Evolutionary conservation across 2,797 vertebrate genomes (phyloP).

Genomic region (Enoplosus armatus): DNA sequence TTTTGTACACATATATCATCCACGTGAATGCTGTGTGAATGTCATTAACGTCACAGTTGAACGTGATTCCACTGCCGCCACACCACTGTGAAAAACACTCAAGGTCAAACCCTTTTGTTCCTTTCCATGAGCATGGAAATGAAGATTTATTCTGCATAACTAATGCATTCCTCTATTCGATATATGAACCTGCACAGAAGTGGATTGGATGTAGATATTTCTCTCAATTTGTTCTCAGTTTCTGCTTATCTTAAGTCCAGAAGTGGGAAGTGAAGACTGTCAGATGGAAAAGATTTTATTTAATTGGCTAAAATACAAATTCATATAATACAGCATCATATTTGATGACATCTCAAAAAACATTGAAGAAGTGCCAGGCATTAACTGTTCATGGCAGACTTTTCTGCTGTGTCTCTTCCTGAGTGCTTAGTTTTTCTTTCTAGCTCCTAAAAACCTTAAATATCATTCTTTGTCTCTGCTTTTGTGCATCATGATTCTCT

Average conservation of each 20-base stretch:
- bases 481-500: constrained; percentile 47
- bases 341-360: constrained; percentile 2
- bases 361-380: constrained; percentile 7
- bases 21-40: constrained; percentile 13
- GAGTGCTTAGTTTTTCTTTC: constrained; percentile 29
- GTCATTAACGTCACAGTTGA: constrained; percentile 42
- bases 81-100: constrained; percentile 53
- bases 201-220: constrained; percentile 38
- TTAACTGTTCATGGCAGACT: background rate
- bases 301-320: constrained; percentile 23
- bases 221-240: constrained; percentile 45
- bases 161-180: constrained; percentile 45
- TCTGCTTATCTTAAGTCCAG: constrained; percentile 35
- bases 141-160: constrained; percentile 56
- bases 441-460: constrained; percentile 34
- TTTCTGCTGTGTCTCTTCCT: constrained; percentile 16
- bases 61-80: constrained; percentile 13
- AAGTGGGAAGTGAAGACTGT: background rate
- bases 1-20: constrained; percentile 44
- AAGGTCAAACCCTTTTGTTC: constrained; percentile 63
- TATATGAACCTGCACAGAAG: constrained; percentile 11
- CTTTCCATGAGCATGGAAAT: constrained; percentile 44
- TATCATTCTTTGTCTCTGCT: constrained; percentile 12
- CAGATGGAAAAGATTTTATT: constrained; percentile 10
- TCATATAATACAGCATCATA: background rate